Percentiles rank a stretch among this genome's conserved stretches.
These are phyloP conservation scores for Ormyrus labotus DNA, from an alignment of 2,888 invertebrate genomes.

Conservation along the genomic window DNA sequence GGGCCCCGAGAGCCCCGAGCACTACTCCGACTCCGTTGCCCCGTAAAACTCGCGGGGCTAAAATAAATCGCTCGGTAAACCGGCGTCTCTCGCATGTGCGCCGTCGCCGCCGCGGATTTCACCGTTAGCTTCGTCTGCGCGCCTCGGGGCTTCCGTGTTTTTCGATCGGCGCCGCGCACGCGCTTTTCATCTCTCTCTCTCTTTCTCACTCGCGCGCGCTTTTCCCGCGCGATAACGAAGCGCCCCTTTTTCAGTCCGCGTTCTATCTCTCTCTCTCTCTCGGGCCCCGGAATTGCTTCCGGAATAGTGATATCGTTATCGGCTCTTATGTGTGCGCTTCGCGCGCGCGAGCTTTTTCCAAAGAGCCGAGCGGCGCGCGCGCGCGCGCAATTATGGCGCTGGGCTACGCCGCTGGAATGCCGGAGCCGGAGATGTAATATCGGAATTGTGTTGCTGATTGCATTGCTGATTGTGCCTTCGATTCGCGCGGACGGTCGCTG, in stretches of 20 bases:
- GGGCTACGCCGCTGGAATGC: no score
- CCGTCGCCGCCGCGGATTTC: conserved; percentile 54
- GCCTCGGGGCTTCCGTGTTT: conserved; percentile 71
- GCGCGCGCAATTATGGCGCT: not conserved
- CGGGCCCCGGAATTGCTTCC: not conserved
- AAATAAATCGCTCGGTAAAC: no score
- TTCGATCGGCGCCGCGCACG: conserved; percentile 58
- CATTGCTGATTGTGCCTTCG: no score
- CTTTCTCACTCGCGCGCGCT: not conserved
- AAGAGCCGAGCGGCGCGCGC: no score
- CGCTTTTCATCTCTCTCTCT: conserved; percentile 35
- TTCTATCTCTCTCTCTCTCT: not conserved
- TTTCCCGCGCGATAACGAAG: conserved; percentile 10
- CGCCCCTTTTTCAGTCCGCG: not conserved
- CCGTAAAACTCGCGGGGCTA: no score
- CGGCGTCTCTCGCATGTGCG: no score
- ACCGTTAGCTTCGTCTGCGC: conserved; percentile 65
- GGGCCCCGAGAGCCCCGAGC: no score
- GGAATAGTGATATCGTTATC: conserved; percentile 33
- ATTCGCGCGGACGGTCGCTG: no score
- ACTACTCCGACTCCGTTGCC: no score
- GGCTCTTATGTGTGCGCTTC: not conserved
- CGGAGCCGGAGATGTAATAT: no score
- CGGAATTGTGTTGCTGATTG: no score
- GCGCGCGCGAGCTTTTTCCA: no score